Base-by-base conservation (phyloP, 23 tunicate genomes). In the Trididemnum nubilum region DNA sequence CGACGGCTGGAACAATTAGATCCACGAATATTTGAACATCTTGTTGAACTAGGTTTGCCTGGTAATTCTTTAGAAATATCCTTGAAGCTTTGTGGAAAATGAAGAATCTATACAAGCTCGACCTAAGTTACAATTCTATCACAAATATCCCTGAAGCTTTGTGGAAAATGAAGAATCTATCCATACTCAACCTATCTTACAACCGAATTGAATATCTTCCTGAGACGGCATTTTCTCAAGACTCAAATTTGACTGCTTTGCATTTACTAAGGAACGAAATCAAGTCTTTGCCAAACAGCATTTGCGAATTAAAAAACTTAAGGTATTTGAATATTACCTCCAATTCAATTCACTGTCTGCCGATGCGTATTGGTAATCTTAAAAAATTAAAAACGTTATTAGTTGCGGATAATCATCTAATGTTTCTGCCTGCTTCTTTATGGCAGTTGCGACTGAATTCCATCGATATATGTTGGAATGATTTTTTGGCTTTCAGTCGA, bases 71-170 rank as follows among this genome's bases (percentile, higher is more conserved):
- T n/a, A n/a, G n/a, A n/a, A n/a, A n/a, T n/a, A n/a, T n/a, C n/a
- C n/a, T n/a, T n/a, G n/a, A n/a, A n/a, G n/a, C n/a, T n/a, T n/a
- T n/a, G n/a, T n/a, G n/a, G n/a, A n/a, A n/a, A n/a, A n/a, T 91
- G 49, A 78, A 81, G 63, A 61, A 67, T 60, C 61, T 91, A 25
- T 81, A 80, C 3, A n/a, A 31, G 33, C 49, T 91, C 0, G 77
- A 86, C 78, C 35, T 91, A 30, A 63, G 71, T 34, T 61, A 60
- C 5, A 91, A 91, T 49, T 82, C 82, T 71, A 76, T 91, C 2
- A 76, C 80, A 51, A 2, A 27, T 0, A 33, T 90, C 1, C 96
- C 96, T 7, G 73, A 65, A 7, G 58, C 18, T 22, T 33, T 81
- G 21, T n/a, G 52, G 44, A 21, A 60, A 19, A 9, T 57, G 74